These are phyloP conservation scores for Agapornis canus DNA, from an alignment of 2,797 vertebrate genomes.

Conservation along the genomic window DNA sequence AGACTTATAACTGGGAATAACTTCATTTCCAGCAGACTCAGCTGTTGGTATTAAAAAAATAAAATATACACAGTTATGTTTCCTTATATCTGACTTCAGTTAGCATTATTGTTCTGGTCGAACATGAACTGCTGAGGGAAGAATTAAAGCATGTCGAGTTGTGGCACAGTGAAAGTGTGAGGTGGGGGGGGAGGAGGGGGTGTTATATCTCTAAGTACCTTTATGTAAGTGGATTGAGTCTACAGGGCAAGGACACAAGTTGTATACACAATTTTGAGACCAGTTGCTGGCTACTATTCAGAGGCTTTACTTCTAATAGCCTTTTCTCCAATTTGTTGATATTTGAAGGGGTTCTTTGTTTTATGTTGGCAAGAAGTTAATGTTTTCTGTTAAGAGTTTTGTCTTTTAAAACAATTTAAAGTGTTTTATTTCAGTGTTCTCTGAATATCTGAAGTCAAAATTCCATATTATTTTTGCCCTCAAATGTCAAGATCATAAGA, in stretches of 20 bases:
- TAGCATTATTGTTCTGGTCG: not conserved
- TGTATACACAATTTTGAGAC: not conserved
- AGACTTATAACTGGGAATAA: not conserved
- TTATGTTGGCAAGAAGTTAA: conserved; percentile 11
- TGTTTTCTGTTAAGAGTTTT: not conserved
- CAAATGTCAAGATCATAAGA: not conserved
- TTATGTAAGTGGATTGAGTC: conserved; percentile 55
- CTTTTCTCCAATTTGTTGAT: conserved; percentile 49
- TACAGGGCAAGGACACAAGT: not conserved
- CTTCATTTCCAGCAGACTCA: not conserved
- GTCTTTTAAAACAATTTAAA: not conserved
- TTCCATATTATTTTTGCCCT: not conserved
- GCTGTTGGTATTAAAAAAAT: not conserved
- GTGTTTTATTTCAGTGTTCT: not conserved
- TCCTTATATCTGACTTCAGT: not conserved
- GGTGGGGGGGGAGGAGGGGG: not conserved
- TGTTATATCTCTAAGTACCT: not conserved
- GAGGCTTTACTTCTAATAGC: conserved; percentile 60
- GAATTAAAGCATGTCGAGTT: not conserved
- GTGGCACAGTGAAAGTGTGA: not conserved
- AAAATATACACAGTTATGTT: not conserved
- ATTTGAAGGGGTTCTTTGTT: conserved; percentile 60
- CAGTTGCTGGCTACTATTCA: conserved; percentile 12
- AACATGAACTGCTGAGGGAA: not conserved
- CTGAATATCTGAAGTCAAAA: not conserved